Conservation (phyloP, 2,113 vertebrate genomes). For the Charina bottae region DNA sequence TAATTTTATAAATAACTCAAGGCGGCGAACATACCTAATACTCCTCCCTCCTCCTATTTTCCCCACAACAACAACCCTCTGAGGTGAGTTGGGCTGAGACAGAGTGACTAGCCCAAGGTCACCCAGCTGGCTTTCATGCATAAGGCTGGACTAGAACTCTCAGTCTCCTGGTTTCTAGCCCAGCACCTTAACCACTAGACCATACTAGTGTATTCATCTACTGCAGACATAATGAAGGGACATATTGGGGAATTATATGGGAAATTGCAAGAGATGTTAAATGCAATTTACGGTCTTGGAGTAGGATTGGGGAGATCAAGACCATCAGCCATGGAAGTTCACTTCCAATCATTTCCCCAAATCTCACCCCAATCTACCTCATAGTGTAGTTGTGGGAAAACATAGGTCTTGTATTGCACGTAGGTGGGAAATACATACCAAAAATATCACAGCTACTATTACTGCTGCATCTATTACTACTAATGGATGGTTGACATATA, state of each 20-base stretch:
- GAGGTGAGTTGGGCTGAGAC: too few relatives aligned
- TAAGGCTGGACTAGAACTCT: too few relatives aligned
- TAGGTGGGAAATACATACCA: neutral
- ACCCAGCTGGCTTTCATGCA: too few relatives aligned
- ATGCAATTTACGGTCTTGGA: neutral
- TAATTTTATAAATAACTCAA: too few relatives aligned
- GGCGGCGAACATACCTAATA: too few relatives aligned
- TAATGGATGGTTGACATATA: neutral
- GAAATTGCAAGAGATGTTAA: neutral
- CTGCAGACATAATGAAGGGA: neutral
- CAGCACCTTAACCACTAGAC: too few relatives aligned
- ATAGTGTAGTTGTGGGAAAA: neutral
- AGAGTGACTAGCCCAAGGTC: too few relatives aligned
- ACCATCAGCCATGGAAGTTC: neutral
- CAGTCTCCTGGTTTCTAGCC: too few relatives aligned
- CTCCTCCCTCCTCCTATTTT: too few relatives aligned
- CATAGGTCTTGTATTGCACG: neutral
- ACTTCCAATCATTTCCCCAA: neutral
- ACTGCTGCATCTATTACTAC: neutral
- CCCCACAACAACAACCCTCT: too few relatives aligned
- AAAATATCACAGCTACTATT: neutral
- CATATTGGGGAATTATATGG: neutral
- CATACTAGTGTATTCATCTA: neutral
- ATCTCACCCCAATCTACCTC: neutral
- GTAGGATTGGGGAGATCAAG: neutral